These are phyloP conservation scores for Drosophila neotestacea DNA, from an alignment of 2,888 invertebrate genomes.

Conservation along the genomic window DNA sequence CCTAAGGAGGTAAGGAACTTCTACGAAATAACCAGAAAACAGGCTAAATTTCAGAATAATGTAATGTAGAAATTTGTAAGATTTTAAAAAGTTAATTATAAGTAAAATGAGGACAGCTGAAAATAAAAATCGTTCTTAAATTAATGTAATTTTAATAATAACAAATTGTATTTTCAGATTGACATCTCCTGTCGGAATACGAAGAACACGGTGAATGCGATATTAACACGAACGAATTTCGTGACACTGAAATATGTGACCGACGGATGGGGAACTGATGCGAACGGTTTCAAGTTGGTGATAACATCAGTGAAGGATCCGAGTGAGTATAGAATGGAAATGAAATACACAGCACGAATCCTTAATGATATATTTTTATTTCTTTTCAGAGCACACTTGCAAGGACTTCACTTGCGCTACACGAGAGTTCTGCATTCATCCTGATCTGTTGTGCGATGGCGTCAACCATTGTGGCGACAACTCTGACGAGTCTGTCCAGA, in stretches of 20 bases:
- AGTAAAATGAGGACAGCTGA: too few species aligned
- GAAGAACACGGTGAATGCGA: slow-evolving; percentile 93
- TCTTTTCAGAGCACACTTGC: slow-evolving; percentile 91
- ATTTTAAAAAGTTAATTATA: background rate
- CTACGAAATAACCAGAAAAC: too few species aligned
- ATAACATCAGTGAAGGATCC: slow-evolving; percentile 97
- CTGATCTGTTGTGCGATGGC: slow-evolving; percentile 95
- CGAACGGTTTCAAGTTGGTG: slow-evolving; percentile 96
- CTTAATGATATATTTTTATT: background rate
- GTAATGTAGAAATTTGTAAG: background rate
- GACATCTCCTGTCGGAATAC: slow-evolving; percentile 96
- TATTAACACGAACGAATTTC: slow-evolving; percentile 96
- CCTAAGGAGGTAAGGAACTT: too few species aligned
- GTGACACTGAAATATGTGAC: slow-evolving; percentile 97
- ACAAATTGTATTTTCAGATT: slow-evolving; percentile 87
- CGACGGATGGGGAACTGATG: slow-evolving; percentile 96
- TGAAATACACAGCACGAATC: background rate
- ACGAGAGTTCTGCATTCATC: slow-evolving; percentile 96
- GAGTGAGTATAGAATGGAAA: slow-evolving; percentile 88
- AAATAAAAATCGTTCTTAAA: too few species aligned
- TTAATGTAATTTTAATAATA: too few species aligned
- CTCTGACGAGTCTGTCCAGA: slow-evolving; percentile 94
- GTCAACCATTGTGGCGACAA: slow-evolving; percentile 97
- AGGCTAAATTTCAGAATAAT: too few species aligned
- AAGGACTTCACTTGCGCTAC: slow-evolving; percentile 95